Percentiles rank a stretch among this genome's conserved stretches.
Evolutionary conservation across 2,888 invertebrate species (phyloP).

Genomic region (Bellardia pandia): DNA sequence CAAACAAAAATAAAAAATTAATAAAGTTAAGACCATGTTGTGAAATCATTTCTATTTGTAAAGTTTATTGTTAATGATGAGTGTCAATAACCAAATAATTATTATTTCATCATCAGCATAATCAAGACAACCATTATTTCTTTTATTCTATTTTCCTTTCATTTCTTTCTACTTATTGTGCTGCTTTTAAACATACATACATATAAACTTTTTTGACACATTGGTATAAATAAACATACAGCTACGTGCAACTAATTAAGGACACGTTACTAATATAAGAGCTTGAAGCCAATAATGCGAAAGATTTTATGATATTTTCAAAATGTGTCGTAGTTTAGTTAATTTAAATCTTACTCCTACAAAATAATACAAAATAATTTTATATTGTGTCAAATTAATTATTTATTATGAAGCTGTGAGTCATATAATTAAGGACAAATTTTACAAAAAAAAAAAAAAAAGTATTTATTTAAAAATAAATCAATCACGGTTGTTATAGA

Average conservation of each 20-base stretch:
- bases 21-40: conserved; percentile 47
- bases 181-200: background rate
- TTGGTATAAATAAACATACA: conserved; percentile 1
- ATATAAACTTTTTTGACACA: background rate
- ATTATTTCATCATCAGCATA: conserved; percentile 57
- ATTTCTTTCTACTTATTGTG: background rate
- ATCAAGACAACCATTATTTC: conserved; percentile 29
- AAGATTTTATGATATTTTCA: no score
- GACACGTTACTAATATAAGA: no score
- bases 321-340: no score
- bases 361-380: no score
- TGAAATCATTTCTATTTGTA: conserved; percentile 70
- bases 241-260: background rate
- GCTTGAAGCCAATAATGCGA: no score
- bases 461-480: no score
- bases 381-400: no score
- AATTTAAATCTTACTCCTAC: no score
- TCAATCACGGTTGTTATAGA: no score
- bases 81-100: conserved; percentile 68
- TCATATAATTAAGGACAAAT: no score
- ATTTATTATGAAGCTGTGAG: no score
- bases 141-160: background rate
- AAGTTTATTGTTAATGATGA: conserved; percentile 49
- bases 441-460: no score
- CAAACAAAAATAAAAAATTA: conserved; percentile 13